Evolutionary conservation across 2,888 invertebrate genomes (phyloP), one percentile per base, ranked within the genome.

Genomic region (Thelaira solivaga): DNA sequence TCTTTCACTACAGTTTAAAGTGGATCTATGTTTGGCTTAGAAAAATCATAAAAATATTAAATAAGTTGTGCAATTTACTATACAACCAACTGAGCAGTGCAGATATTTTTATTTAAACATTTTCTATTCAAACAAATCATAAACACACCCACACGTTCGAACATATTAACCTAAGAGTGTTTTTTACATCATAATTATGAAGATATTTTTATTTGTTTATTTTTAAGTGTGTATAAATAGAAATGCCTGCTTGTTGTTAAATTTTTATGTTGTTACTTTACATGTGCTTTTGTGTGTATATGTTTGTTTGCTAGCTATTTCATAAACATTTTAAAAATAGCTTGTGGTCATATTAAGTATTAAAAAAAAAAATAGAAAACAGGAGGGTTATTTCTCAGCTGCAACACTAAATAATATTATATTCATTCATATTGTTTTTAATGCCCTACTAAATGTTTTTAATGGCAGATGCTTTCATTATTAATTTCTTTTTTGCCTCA

Each of bases 311-410:
- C n/a, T n/a, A n/a, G n/a, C n/a, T n/a, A n/a, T n/a, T n/a, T n/a
- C n/a, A n/a, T n/a, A n/a, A 62, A 62, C 62, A 72, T 65, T 65
- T 74, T 74, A 74, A 61, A 74, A 74, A 74, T 74, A 74, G 29
- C 61, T 53, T 16, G 18, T 64, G 47, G 49, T 53, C 24, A 41
- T 34, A 45, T 18, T 59, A 34, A 74, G 43, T n/a, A 51, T 26
- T 20, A 73, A 51, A 49, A 20, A 2, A 43, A 29, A 65, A 43
- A 20, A 29, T n/a, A 31, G 13, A 45, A 47, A 26, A 53, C 29
- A 61, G 62, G 67, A 61, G 74, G 74, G 67, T 61, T 61, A 61
- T 31, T n/a, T 59, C 45, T 74, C 61, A 74, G 59, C 61, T 74
- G 51, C 22, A 67, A 10, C 24, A n/a, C n/a, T n/a, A n/a, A n/a